These are phyloP conservation scores for Heteromyza rotundicornis DNA, from an alignment of 2,888 invertebrate species.

Conservation along the genomic window DNA sequence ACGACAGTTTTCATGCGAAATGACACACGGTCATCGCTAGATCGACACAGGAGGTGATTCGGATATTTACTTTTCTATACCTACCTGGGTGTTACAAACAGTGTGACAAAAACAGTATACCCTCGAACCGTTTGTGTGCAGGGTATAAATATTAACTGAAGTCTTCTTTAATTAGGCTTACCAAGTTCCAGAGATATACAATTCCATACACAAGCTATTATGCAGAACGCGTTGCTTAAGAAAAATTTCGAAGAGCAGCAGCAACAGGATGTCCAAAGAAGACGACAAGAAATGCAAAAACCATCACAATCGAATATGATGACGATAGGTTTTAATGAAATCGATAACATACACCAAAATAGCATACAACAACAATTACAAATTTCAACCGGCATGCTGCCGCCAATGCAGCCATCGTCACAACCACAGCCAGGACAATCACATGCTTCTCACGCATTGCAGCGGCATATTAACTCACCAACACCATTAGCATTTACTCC, in stretches of 20 bases:
- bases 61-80: too few species aligned
- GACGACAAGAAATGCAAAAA: constrained; percentile 72
- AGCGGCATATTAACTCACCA: constrained; percentile 64
- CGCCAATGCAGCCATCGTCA: constrained; percentile 18
- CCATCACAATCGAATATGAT: constrained; percentile 26
- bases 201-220: constrained; percentile 84
- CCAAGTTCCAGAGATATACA: constrained; percentile 84
- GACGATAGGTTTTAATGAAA: constrained; percentile 13
- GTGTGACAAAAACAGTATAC: too few species aligned
- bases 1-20: too few species aligned
- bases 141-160: too few species aligned
- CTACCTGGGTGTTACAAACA: too few species aligned
- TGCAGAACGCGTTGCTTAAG: constrained; percentile 86
- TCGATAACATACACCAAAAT: constrained; percentile 15
- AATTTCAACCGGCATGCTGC: constrained; percentile 1
- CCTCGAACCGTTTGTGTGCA: too few species aligned
- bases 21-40: too few species aligned
- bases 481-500: constrained; percentile 89
- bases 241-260: constrained; percentile 85
- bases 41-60: too few species aligned
- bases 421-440: constrained; percentile 7
- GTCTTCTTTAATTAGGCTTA: too few species aligned
- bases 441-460: constrained; percentile 7
- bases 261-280: constrained; percentile 76
- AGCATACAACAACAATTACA: constrained; percentile 24